These are phyloP conservation scores for Desmodus rotundus DNA, from an alignment of 2,113 vertebrate genomes.

Conservation along the genomic window DNA sequence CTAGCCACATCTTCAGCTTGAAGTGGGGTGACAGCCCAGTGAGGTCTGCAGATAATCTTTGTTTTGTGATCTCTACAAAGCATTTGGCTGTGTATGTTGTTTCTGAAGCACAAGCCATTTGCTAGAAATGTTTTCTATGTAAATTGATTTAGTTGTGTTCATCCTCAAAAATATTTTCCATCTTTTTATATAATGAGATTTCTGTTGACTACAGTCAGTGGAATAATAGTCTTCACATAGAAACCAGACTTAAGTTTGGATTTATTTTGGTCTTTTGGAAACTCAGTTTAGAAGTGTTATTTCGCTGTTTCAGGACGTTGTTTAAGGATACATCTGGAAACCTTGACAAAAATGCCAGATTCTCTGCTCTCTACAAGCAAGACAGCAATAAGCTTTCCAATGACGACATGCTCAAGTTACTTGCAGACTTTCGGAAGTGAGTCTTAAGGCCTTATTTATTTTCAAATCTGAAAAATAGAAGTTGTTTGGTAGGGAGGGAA, in stretches of 20 bases:
- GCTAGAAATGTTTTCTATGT: conserved; percentile 25
- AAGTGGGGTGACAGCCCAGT: background rate
- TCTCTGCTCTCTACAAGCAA: conserved; percentile 95
- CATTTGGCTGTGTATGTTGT: background rate
- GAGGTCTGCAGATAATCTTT: background rate
- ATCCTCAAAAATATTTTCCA: conserved; percentile 12
- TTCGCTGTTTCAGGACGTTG: conserved; percentile 84
- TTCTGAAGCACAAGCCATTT: background rate
- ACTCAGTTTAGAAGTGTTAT: conserved; percentile 37
- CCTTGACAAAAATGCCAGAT: conserved; percentile 93
- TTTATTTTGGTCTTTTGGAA: conserved; percentile 43
- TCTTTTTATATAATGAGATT: conserved; percentile 49
- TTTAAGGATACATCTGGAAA: conserved; percentile 95
- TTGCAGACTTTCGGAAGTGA: conserved; percentile 97
- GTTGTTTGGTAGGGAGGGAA: background rate
- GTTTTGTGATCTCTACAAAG: background rate
- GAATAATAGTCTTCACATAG: conserved; percentile 6
- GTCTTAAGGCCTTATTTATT: conserved; percentile 70
- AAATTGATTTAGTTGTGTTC: conserved; percentile 49
- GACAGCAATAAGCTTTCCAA: conserved; percentile 98
- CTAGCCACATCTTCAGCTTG: background rate
- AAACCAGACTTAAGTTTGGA: background rate
- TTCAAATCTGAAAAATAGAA: background rate
- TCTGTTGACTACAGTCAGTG: background rate
- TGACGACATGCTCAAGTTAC: conserved; percentile 95